phyloP scores from a whole-genome alignment of 30 jellyfish, hydroid and myxozoan genomes.

The Clytia hemisphaerica region DNA sequence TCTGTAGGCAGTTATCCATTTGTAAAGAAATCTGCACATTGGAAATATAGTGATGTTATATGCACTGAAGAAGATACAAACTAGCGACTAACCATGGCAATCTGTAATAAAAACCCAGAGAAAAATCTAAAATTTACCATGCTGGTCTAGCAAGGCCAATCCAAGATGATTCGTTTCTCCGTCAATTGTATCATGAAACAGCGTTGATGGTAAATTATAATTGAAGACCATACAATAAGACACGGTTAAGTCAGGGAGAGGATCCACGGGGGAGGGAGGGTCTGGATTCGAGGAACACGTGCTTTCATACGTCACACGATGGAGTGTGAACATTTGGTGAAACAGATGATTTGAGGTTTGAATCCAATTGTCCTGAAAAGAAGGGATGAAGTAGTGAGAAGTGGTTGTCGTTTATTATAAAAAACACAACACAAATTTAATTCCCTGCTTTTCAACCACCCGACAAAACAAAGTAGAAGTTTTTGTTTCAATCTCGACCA shows the following conservation, averaged over 20 bases:
- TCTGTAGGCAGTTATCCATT: too few relatives aligned
- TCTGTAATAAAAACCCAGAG: too few relatives aligned
- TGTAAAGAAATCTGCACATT: too few relatives aligned
- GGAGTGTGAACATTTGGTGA: constrained; percentile 14
- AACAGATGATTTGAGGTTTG: background rate
- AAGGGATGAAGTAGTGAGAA: too few relatives aligned
- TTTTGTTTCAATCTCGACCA: too few relatives aligned
- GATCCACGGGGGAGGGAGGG: constrained; percentile 63
- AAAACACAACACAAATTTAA: too few relatives aligned
- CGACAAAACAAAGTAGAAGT: too few relatives aligned
- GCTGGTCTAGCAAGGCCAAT: constrained; percentile 31
- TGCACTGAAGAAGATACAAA: too few relatives aligned
- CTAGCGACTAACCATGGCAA: too few relatives aligned
- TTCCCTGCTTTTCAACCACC: too few relatives aligned
- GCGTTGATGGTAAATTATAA: constrained; percentile 38
- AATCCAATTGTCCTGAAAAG: constrained; percentile 12
- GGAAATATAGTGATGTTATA: too few relatives aligned
- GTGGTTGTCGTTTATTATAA: too few relatives aligned
- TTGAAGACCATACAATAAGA: constrained; percentile 53
- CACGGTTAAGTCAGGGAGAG: constrained; percentile 23
- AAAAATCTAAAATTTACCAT: constrained; percentile 17
- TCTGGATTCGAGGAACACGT: constrained; percentile 53
- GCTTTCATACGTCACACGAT: constrained; percentile 37
- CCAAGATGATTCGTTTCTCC: constrained; percentile 58
- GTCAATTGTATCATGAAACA: constrained; percentile 56